These are phyloP conservation scores for Liposcelis brunnea DNA, from an alignment of 2,888 invertebrate species.

Conservation along the genomic window DNA sequence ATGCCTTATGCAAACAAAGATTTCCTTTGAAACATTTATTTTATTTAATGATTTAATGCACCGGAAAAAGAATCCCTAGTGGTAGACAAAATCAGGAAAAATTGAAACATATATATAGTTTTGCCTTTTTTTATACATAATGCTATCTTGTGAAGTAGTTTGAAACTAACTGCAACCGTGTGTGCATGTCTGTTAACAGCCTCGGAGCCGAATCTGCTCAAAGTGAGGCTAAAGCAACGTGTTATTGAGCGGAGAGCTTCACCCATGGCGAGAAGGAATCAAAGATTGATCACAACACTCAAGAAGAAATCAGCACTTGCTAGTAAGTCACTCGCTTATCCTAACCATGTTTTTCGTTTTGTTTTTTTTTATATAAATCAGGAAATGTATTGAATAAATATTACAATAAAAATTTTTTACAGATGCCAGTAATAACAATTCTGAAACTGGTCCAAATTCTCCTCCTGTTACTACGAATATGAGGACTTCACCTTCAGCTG, in stretches of 20 bases:
- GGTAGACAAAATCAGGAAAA: too few relatives aligned
- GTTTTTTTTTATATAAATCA: constrained; percentile 15
- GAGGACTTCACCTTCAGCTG: constrained; percentile 40
- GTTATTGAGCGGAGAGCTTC: constrained; percentile 90
- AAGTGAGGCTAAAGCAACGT: constrained; percentile 83
- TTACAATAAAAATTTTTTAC: neutral
- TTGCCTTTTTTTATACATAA: constrained; percentile 10
- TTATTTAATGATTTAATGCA: too few relatives aligned
- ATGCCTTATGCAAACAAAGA: too few relatives aligned
- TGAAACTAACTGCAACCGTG: constrained; percentile 11
- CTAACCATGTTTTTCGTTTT: constrained; percentile 7
- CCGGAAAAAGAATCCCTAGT: too few relatives aligned
- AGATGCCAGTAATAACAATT: constrained; percentile 37
- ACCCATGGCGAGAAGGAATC: constrained; percentile 69
- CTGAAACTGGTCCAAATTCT: constrained; percentile 60
- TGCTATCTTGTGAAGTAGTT: constrained; percentile 8
- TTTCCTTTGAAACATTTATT: too few relatives aligned
- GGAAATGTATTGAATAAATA: neutral
- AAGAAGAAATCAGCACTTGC: constrained; percentile 50
- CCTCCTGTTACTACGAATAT: constrained; percentile 38
- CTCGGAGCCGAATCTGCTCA: constrained; percentile 92
- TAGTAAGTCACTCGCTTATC: constrained; percentile 26
- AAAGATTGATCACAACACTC: constrained; percentile 52
- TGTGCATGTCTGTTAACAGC: constrained; percentile 28
- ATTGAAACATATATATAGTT: too few relatives aligned